Percentiles rank a stretch among this genome's conserved stretches.
These are phyloP conservation scores for Oryzias woworae DNA, from an alignment of 2,113 vertebrate genomes.

Conservation along the genomic window DNA sequence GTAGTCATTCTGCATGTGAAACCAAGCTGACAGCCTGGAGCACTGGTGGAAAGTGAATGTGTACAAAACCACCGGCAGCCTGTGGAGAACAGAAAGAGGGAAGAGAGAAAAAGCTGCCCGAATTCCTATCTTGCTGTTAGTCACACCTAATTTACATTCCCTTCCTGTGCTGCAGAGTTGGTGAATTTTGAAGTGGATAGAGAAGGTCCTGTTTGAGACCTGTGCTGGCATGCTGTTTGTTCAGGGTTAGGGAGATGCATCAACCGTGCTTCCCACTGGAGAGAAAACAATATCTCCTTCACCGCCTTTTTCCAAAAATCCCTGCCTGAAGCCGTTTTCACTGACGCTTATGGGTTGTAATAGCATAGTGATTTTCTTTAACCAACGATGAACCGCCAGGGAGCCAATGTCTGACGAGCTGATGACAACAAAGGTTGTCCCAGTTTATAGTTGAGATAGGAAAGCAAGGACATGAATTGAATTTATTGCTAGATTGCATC, in stretches of 20 bases:
- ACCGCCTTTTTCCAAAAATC: slow-evolving; percentile 44
- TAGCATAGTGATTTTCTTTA: slow-evolving; percentile 63
- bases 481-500: too few relatives aligned
- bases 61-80: slow-evolving; percentile 61
- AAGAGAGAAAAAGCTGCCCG: slow-evolving; percentile 40
- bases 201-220: slow-evolving; percentile 64
- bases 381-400: slow-evolving; percentile 39
- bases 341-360: slow-evolving; percentile 61
- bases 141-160: slow-evolving; percentile 75
- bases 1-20: slow-evolving; percentile 55
- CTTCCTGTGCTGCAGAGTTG: slow-evolving; percentile 60
- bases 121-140: slow-evolving; percentile 70
- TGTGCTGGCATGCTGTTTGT: slow-evolving; percentile 67
- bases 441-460: slow-evolving; percentile 14
- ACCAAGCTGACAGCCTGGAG: slow-evolving; percentile 57
- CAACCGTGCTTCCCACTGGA: slow-evolving; percentile 48
- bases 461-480: too few relatives aligned
- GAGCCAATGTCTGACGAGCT: slow-evolving; percentile 52
- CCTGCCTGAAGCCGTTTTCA: slow-evolving; percentile 63
- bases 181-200: slow-evolving; percentile 71
- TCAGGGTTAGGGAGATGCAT: slow-evolving; percentile 52
- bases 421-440: slow-evolving; percentile 37
- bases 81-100: slow-evolving; percentile 50
- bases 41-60: slow-evolving; percentile 64
- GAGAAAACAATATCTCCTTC: slow-evolving; percentile 53